Base-by-base conservation (phyloP, 2,113 vertebrate species). In the Crotalus viridis region DNA sequence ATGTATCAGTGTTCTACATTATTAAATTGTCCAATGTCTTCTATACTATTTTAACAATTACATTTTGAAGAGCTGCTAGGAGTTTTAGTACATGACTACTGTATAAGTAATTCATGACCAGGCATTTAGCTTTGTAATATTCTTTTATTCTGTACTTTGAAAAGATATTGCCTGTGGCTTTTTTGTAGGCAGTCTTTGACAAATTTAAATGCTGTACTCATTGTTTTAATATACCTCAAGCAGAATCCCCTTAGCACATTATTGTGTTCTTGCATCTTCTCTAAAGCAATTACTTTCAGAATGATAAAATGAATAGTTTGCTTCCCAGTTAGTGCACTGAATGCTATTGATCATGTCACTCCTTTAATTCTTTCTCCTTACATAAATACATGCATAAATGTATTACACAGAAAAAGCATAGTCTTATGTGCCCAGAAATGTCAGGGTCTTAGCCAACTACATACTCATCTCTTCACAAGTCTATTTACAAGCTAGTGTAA, bases 341-440 rank as follows among this genome's bases (percentile, higher is more conserved):
- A 48, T 93, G n/a, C n/a, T 57, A 61, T 85, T 92, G 93, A 39
- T 57, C 94, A 90, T 59, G 69, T 87, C 86, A 85, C 13, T 33
- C 69, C 85, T 94, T 61, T 51, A 92, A 90, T 94, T 21, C 69
- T 46, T 94, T 95, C 94, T 93, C 95, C 90, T 89, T 89, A 22
- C n/a, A 89, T 89, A 89, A 89, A 89, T 57, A 55, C 55, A 24
- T 56, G 33, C 26, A 56, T 56, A 56, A 56, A 89, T 89, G 21
- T 56, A 56, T 39, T 57, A 43, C 39, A 39, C 19, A 43, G 88
- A 89, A 39, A 57, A 57, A 89, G 19, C 10, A 56, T 4, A 54
- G 1, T 12, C 17, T 21, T 21, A 43, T 39, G n/a, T 74, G 69
- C 5, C 19, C 39, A 81, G 74, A 81, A 81, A 39, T 43, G 33